Evolutionary conservation across 2,888 invertebrate genomes (phyloP), one percentile per base, ranked within the genome.

Genomic region (Dynastes hyllus): DNA sequence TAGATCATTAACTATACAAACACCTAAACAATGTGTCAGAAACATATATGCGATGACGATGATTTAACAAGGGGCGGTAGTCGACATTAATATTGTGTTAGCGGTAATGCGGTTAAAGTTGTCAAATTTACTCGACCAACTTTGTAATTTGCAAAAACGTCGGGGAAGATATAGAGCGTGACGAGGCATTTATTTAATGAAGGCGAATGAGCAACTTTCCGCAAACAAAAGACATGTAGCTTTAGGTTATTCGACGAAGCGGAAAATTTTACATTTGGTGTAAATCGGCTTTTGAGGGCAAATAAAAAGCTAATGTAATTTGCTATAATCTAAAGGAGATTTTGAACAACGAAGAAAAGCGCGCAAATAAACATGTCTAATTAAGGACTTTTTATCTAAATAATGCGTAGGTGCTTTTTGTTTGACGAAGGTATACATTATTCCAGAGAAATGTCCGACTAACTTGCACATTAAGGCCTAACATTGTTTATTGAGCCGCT

Each of bases 131-230:
- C 55, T 22, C 55, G 22, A 22, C 55, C 22, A 22, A 55, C 55
- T 55, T 55, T 22, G 16, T 55, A 55, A 55, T 55, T 55, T 55
- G 55, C 22, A 22, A 55, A 55, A 55, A 8, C 55, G 55, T 55
- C 55, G 2, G 22, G 16, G 22, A 55, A 55, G 55, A 55, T 55
- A 8, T 55, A 55, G 55, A 4, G 55, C 22, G 55, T 55, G 55
- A 55, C 55, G 22, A 8, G 16, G 55, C 55, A 16, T 16, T 55
- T 22, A 22, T 55, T 55, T 55, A 55, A 55, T 55, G 55, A 55
- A 55, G 55, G 55, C 55, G 55, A 55, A 55, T 55, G 55, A 55
- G 55, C 55, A 55, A 22, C 16, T 55, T 55, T 22, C 22, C 55
- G 22, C 22, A 55, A 55, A 22, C 55, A 55, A 16, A 55, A 22